Conservation (phyloP, 2,888 invertebrate genomes). For the Caenorhabditis drosophilae region DNA sequence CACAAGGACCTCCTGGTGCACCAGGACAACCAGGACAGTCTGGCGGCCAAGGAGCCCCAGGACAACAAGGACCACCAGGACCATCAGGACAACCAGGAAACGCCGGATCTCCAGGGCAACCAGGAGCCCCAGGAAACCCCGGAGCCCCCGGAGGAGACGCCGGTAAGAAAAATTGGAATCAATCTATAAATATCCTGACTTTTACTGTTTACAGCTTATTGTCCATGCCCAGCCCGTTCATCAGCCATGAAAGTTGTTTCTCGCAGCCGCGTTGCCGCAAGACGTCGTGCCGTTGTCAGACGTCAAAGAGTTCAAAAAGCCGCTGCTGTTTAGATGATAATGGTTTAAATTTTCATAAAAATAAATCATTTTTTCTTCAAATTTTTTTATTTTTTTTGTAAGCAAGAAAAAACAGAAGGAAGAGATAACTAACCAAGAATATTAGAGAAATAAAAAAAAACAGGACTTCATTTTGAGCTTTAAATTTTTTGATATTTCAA, state of each 20-base stretch:
- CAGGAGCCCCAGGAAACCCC: constrained; percentile 32
- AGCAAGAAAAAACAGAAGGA: too few relatives aligned
- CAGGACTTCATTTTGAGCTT: too few relatives aligned
- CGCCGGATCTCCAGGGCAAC: constrained; percentile 18
- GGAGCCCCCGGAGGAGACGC: constrained; percentile 29
- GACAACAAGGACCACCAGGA: constrained; percentile 25
- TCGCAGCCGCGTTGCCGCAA: constrained; percentile 21
- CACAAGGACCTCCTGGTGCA: constrained; percentile 49
- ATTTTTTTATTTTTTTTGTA: too few relatives aligned
- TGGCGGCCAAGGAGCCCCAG: constrained; percentile 22
- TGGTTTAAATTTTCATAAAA: too few relatives aligned
- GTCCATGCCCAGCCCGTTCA: constrained; percentile 37
- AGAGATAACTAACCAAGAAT: too few relatives aligned
- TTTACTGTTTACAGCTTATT: constrained; percentile 25
- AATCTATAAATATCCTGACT: background rate
- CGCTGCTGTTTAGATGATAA: too few relatives aligned
- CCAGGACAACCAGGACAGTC: constrained; percentile 37
- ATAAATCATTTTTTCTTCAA: too few relatives aligned
- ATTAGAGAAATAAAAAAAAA: too few relatives aligned
- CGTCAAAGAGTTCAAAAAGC: constrained; percentile 1
- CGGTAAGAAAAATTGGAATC: background rate
- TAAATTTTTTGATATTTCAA: too few relatives aligned
- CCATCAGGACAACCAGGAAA: constrained; percentile 24
- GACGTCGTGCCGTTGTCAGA: constrained; percentile 11
- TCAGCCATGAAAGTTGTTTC: constrained; percentile 7